phyloP scores from a whole-genome alignment of 2,888 invertebrate species.

The Phyllotreta striolata region DNA sequence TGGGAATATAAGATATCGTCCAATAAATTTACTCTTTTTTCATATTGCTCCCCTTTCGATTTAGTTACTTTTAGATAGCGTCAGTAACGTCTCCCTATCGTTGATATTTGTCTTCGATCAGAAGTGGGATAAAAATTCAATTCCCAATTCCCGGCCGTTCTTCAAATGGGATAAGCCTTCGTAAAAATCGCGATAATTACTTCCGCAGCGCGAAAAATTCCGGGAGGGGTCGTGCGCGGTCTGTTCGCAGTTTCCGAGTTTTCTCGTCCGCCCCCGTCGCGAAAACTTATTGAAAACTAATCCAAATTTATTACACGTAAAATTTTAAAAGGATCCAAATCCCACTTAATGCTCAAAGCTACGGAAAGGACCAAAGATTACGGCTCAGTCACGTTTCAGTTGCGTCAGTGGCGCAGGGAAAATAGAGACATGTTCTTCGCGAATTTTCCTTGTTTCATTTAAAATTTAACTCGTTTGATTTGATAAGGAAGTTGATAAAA shows the following conservation, averaged over 20 bases:
- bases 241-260: conserved; percentile 4
- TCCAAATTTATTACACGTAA: conserved; percentile 53
- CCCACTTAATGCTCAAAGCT: conserved; percentile 54
- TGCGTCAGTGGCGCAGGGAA: conserved; percentile 5
- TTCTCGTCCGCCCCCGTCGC: conserved; percentile 10
- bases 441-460: neutral
- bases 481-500: too few species aligned
- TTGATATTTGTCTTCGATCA: conserved; percentile 14
- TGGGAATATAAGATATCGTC: too few species aligned
- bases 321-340: conserved; percentile 56
- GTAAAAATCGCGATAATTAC: conserved; percentile 21
- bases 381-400: conserved; percentile 50
- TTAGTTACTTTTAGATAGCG: too few species aligned
- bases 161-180: conserved; percentile 9
- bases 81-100: neutral
- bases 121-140: conserved; percentile 17
- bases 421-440: neutral
- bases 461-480: neutral
- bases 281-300: conserved; percentile 50
- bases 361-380: conserved; percentile 51
- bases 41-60: too few species aligned
- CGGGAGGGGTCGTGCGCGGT: conserved; percentile 1
- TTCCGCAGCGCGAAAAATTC: conserved; percentile 8
- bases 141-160: neutral
- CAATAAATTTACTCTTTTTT: too few species aligned